Percentiles rank a stretch among this genome's conserved stretches.
Conservation (phyloP, 2,888 invertebrate genomes). For the Steinernema carpocapsae region DNA sequence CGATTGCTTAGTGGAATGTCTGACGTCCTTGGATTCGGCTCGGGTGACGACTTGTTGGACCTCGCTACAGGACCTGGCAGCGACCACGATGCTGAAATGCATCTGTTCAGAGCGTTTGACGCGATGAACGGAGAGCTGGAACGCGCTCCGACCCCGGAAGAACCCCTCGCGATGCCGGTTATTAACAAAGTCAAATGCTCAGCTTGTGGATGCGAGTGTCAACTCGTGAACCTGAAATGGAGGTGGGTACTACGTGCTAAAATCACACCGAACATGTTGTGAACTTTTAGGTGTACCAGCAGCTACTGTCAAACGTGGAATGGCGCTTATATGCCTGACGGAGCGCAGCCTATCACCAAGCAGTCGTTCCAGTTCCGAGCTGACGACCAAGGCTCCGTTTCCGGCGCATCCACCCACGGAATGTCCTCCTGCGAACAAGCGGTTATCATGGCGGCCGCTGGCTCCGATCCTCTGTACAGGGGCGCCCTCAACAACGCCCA, state of each 20-base stretch:
- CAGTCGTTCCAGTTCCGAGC: conserved; percentile 32
- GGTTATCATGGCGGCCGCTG: conserved; percentile 24
- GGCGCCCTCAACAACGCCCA: conserved; percentile 9
- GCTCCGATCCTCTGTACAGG: conserved; percentile 1
- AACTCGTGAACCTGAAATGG: conserved; percentile 42
- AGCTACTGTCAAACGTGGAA: conserved; percentile 45
- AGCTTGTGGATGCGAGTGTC: conserved; percentile 58
- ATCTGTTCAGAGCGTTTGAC: conserved; percentile 5
- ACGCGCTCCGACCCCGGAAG: conserved; percentile 46
- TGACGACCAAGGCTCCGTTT: conserved; percentile 36
- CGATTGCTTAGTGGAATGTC: conserved; percentile 15
- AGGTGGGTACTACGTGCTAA: conserved; percentile 34
- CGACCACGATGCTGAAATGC: conserved; percentile 18
- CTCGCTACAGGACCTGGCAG: conserved; percentile 12
- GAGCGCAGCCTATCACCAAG: conserved; percentile 28
- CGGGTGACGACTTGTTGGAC: conserved; percentile 13
- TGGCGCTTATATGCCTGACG: conserved; percentile 39
- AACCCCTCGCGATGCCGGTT: conserved; percentile 46
- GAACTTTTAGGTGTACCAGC: conserved; percentile 45
- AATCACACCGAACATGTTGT: background rate
- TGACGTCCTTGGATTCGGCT: conserved; percentile 16
- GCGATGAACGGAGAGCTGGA: conserved; percentile 37
- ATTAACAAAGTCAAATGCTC: conserved; percentile 51
- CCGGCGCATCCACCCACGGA: conserved; percentile 35
- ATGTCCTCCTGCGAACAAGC: conserved; percentile 23